Conservation (phyloP, 1,140 invertebrate species). For the Lethrus apterus region DNA sequence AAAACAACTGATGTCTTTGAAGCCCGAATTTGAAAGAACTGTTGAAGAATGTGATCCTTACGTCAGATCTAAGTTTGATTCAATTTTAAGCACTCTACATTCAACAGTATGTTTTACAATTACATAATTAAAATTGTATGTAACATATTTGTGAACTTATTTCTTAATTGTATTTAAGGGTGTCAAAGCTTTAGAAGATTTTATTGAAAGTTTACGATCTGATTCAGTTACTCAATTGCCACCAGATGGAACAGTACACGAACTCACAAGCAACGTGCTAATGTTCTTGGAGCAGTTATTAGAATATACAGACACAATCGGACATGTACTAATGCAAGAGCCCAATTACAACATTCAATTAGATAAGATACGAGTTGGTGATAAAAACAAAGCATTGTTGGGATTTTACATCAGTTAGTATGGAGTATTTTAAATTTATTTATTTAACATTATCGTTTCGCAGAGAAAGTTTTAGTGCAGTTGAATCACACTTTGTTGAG, state of each 20-base stretch:
- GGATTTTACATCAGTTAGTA: slow-evolving; percentile 68
- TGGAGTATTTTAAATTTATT: slow-evolving; percentile 9
- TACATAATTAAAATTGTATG: not conserved
- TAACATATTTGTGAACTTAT: slow-evolving; percentile 9
- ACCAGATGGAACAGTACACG: slow-evolving; percentile 93
- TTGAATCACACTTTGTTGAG: slow-evolving; percentile 75
- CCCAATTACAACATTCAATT: slow-evolving; percentile 49
- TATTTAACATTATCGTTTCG: slow-evolving; percentile 26
- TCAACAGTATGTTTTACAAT: slow-evolving; percentile 49
- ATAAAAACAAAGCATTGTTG: slow-evolving; percentile 56
- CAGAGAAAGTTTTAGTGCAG: slow-evolving; percentile 79
- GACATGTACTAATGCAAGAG: slow-evolving; percentile 55
- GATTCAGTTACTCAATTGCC: slow-evolving; percentile 79
- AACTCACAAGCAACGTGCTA: slow-evolving; percentile 87
- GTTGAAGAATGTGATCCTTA: slow-evolving; percentile 65
- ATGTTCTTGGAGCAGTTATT: slow-evolving; percentile 80
- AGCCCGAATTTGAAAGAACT: slow-evolving; percentile 77
- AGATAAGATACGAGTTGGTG: slow-evolving; percentile 40
- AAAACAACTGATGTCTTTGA: slow-evolving; percentile 70
- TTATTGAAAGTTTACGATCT: slow-evolving; percentile 80
- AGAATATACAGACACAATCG: slow-evolving; percentile 70
- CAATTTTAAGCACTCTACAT: slow-evolving; percentile 66
- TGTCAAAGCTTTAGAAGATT: slow-evolving; percentile 84
- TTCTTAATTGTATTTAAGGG: slow-evolving; percentile 51
- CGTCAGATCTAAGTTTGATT: slow-evolving; percentile 63